A percentile compares a stretch with the other conserved stretches of the same genome.
phyloP scores from a whole-genome alignment of 2,797 vertebrate genomes.

The Vipera ursinii region DNA sequence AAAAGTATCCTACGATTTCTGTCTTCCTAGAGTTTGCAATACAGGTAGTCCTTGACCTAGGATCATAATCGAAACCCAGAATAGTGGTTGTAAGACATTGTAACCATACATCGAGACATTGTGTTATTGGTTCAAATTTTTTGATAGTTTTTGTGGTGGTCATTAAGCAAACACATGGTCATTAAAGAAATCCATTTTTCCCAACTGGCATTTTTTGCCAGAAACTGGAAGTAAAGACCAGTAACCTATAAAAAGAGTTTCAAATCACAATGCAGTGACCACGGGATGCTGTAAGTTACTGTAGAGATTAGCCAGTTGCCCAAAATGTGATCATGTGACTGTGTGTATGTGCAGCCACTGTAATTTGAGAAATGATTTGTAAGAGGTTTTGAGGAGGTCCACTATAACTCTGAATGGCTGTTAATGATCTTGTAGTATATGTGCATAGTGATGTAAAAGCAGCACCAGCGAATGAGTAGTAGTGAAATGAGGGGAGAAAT shows the following conservation, averaged over 20 bases:
- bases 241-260: neutral
- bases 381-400: neutral
- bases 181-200: neutral
- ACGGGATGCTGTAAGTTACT: neutral
- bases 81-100: neutral
- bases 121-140: neutral
- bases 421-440: neutral
- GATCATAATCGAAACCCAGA: neutral
- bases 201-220: neutral
- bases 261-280: neutral
- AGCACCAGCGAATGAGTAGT: neutral
- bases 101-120: neutral
- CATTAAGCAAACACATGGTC: neutral
- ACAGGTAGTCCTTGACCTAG: neutral
- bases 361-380: neutral
- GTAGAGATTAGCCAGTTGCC: neutral
- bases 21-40: neutral
- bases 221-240: neutral
- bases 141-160: neutral
- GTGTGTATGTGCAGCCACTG: neutral
- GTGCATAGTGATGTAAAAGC: neutral
- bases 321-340: neutral
- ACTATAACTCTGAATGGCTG: neutral
- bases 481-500: neutral
- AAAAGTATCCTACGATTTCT: neutral